These are phyloP conservation scores for Lampris incognitus DNA, from an alignment of 2,113 vertebrate genomes.

Conservation along the genomic window DNA sequence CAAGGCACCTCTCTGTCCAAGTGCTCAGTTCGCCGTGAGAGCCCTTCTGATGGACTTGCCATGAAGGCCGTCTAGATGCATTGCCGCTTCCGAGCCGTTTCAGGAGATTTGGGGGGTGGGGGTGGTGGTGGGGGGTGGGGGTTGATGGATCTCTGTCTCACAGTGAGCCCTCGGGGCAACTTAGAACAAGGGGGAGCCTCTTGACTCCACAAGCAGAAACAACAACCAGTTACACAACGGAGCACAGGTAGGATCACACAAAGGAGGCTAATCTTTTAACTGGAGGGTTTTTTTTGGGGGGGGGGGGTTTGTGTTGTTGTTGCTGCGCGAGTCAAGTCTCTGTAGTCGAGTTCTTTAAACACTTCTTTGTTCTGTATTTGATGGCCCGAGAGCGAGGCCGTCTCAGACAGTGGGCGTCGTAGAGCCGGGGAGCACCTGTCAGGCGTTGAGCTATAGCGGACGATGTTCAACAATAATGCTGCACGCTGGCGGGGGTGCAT, in stretches of 20 bases:
- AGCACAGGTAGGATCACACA: constrained; percentile 49
- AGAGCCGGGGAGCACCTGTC: constrained; percentile 30
- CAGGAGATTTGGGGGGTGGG: background rate
- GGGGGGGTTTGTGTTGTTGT: no score
- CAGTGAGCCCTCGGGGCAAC: constrained; percentile 30
- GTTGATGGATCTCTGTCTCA: constrained; percentile 1
- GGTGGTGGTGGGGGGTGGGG: background rate
- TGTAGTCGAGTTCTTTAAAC: constrained; percentile 42
- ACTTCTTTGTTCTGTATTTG: constrained; percentile 54
- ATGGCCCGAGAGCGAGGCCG: constrained; percentile 42
- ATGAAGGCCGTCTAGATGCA: constrained; percentile 29
- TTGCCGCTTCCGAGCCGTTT: background rate
- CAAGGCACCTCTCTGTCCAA: constrained; percentile 50
- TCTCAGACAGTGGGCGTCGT: constrained; percentile 30
- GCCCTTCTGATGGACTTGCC: constrained; percentile 28
- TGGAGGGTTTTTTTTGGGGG: constrained; percentile 20
- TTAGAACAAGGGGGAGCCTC: constrained; percentile 39
- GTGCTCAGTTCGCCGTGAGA: constrained; percentile 62
- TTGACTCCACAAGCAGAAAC: constrained; percentile 46
- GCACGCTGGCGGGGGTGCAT: no score
- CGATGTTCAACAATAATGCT: background rate
- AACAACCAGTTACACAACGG: constrained; percentile 51
- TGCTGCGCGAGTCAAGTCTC: constrained; percentile 37
- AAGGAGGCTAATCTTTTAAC: constrained; percentile 54
- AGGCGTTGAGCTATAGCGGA: background rate